phyloP scores from a whole-genome alignment of 2,797 vertebrate genomes.

The Naso thynnoides region DNA sequence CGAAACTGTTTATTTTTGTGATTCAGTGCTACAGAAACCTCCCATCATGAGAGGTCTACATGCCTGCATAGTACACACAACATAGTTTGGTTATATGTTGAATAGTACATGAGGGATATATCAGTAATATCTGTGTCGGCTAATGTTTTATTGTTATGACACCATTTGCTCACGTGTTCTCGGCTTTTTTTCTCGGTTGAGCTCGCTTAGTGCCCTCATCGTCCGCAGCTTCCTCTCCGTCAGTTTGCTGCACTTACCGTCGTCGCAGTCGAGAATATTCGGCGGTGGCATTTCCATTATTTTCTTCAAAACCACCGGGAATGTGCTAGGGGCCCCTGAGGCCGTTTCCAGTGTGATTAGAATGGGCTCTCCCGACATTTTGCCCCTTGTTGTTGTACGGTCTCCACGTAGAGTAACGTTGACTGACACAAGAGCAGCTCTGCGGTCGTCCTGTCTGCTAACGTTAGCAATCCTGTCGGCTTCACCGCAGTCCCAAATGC shows the following conservation, averaged over 20 bases:
- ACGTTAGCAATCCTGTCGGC: background rate
- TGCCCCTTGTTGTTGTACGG: conserved; percentile 7
- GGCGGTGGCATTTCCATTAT: conserved; percentile 93
- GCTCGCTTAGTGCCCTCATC: background rate
- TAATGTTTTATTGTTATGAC: no score
- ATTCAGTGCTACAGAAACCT: background rate
- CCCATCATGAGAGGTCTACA: no score
- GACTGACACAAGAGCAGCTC: background rate
- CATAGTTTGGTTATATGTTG: no score
- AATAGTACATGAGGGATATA: no score
- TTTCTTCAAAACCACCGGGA: conserved; percentile 92
- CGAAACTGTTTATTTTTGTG: background rate
- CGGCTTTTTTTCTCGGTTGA: background rate
- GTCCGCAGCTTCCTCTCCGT: fast-evolving
- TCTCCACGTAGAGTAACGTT: background rate
- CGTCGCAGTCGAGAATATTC: conserved; percentile 85
- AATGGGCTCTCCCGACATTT: conserved; percentile 74
- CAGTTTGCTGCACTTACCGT: conserved; percentile 81
- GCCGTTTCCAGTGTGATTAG: conserved; percentile 55
- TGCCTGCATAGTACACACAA: no score
- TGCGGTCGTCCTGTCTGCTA: background rate
- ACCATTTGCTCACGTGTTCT: no score
- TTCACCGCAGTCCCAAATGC: fast-evolving
- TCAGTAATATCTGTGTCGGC: fast-evolving
- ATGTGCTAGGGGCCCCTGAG: conserved; percentile 67